Evolutionary conservation across 2,888 invertebrate species (phyloP).

Genomic region (Luperina nickerlii): DNA sequence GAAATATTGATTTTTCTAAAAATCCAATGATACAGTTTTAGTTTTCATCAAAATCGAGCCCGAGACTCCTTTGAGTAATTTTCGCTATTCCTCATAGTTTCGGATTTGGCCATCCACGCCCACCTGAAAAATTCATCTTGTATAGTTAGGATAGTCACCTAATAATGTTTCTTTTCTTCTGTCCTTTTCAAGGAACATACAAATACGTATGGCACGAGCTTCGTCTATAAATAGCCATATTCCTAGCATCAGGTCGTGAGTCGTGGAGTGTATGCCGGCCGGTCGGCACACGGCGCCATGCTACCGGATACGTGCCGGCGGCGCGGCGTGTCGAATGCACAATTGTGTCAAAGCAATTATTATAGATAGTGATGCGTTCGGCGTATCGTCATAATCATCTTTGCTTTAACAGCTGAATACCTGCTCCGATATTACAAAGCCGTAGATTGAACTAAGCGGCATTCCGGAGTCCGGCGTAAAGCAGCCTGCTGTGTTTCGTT

Average conservation of each 20-base stretch:
- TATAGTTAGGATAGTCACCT: too few relatives aligned
- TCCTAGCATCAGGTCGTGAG: constrained; percentile 21
- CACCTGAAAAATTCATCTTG: too few relatives aligned
- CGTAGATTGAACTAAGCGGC: not conserved
- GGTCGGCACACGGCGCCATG: constrained; percentile 19
- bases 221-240: constrained; percentile 33
- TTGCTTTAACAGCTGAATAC: not conserved
- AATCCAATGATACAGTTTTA: too few relatives aligned
- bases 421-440: not conserved
- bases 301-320: constrained; percentile 22
- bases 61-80: too few relatives aligned
- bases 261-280: constrained; percentile 11
- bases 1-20: too few relatives aligned
- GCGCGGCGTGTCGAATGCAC: constrained; percentile 28
- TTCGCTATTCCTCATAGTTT: too few relatives aligned
- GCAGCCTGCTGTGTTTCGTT: too few relatives aligned
- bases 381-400: not conserved
- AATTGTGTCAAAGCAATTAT: constrained; percentile 38
- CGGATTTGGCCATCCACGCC: too few relatives aligned
- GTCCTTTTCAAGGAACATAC: not conserved
- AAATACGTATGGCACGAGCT: not conserved
- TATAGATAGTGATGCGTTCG: constrained; percentile 4
- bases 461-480: too few relatives aligned
- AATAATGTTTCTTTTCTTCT: not conserved
- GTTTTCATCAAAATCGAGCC: too few relatives aligned